phyloP scores from a whole-genome alignment of 2,888 invertebrate genomes.

The Tenthredo livida region DNA sequence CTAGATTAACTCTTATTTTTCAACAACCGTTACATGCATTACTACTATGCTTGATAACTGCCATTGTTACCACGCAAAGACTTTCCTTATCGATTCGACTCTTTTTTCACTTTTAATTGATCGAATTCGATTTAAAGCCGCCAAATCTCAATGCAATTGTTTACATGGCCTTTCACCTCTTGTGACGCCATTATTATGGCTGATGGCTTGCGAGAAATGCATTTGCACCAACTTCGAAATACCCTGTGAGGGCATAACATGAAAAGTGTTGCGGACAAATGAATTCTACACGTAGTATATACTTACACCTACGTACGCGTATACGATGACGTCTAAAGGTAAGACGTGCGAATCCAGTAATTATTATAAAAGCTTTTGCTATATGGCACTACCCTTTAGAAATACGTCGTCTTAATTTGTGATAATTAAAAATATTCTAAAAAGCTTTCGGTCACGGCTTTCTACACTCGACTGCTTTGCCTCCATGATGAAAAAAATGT shows the following conservation, averaged over 20 bases:
- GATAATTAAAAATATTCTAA: neutral
- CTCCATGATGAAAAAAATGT: neutral
- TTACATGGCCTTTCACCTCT: neutral
- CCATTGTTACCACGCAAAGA: neutral
- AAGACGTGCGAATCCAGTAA: neutral
- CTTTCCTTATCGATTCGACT: neutral
- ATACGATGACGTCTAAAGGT: neutral
- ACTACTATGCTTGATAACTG: neutral
- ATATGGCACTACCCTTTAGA: neutral
- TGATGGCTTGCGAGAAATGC: slow-evolving; percentile 1
- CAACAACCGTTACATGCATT: neutral
- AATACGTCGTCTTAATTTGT: neutral
- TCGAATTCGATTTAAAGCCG: neutral
- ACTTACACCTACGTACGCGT: neutral
- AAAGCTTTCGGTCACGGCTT: neutral
- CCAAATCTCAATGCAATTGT: neutral
- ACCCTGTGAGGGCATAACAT: neutral
- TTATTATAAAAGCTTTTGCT: neutral
- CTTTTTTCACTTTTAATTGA: neutral
- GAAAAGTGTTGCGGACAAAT: neutral
- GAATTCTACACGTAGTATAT: neutral
- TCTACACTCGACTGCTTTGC: neutral
- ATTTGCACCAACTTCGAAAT: slow-evolving; percentile 13
- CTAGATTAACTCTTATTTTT: slow-evolving; percentile 40
- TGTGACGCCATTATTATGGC: neutral